Base-by-base conservation (phyloP, 2,888 invertebrate genomes). In the Phyto melanocephala region DNA sequence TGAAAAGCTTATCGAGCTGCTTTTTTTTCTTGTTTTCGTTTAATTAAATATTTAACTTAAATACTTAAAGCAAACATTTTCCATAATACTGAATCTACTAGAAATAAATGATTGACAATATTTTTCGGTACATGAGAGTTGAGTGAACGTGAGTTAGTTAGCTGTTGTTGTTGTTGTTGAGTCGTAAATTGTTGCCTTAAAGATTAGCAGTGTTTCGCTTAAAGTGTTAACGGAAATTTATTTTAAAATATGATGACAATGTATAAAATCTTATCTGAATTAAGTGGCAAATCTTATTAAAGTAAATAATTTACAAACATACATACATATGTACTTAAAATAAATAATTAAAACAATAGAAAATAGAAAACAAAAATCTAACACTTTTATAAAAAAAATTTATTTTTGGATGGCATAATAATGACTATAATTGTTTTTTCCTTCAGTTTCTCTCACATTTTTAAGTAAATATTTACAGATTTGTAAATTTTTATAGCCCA, bases 251-350 rank as follows among this genome's bases (percentile, higher is more conserved):
- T 33, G 20, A 24, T 15, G 33, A 58, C 35, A 60, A 60, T 35
- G 58, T 47, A n/a, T 47, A 7, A 58, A 60, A 37, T 60, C 71
- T 71, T 71, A 71, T 71, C 71, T 71, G 4, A 4, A 35, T 37
- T 10, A 24, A 58, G 22, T 71, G 37, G 15, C 37, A 58, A 60
- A 56, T 37, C 35, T 47, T 17, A 50, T 11, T 47, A 37, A 60
- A 13, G n/a, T 37, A 50, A 24, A 58, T 22, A 54, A 3, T 28
- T 4, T 54, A 56, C 1, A 54, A 28, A 54, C 6, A 3, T 33
- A 33, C n/a, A 15, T n/a, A 56, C n/a, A 5, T 15, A 47, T 45
- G n/a, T 45, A 6, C n/a, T n/a, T n/a, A 28, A 28, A 28, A 5
- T 28, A 28, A 28, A 28, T 28, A 28, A 28, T 6, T 5, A 28